Evolutionary conservation across 2,797 vertebrate genomes (phyloP).

Genomic region (Anguilla pacifica): DNA sequence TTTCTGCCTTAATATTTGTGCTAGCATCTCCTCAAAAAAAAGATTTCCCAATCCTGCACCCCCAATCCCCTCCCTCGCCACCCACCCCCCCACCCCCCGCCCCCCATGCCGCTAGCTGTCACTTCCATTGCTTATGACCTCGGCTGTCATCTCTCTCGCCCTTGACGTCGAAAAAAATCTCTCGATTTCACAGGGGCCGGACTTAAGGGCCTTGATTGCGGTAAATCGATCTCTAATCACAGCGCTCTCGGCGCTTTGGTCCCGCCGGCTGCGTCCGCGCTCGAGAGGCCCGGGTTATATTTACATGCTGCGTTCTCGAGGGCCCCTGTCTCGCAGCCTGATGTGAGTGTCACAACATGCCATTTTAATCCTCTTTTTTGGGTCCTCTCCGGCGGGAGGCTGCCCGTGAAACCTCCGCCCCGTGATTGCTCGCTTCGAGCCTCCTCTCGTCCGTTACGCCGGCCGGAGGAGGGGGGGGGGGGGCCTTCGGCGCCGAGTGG

Average conservation of each 20-base stretch:
- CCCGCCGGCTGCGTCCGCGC: constrained; percentile 68
- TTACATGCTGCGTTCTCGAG: constrained; percentile 74
- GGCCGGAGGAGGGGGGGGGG: background rate
- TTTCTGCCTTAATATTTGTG: constrained; percentile 42
- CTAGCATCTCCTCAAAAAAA: background rate
- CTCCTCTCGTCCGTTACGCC: constrained; percentile 39
- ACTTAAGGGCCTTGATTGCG: constrained; percentile 73
- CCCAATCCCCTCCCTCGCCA: background rate
- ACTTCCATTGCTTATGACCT: constrained; percentile 63
- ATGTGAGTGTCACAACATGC: constrained; percentile 57
- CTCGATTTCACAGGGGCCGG: constrained; percentile 68
- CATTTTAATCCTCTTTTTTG: constrained; percentile 59
- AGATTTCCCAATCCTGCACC: background rate
- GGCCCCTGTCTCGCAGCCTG: constrained; percentile 56
- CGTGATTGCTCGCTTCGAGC: constrained; percentile 62
- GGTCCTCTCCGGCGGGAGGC: constrained; percentile 34
- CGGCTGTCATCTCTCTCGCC: constrained; percentile 62
- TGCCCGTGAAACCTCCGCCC: constrained; percentile 46
- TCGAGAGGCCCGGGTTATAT: constrained; percentile 72
- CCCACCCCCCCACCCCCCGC: constrained; percentile 46
- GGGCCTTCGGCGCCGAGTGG: constrained; percentile 6
- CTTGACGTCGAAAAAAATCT: constrained; percentile 71
- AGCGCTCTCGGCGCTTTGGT: constrained; percentile 71
- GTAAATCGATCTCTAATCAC: constrained; percentile 81
- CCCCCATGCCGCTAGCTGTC: constrained; percentile 54